Evolutionary conservation across 2,113 vertebrate genomes (phyloP), one percentile per base, ranked within the genome.

Genomic region (Nicator chloris): DNA sequence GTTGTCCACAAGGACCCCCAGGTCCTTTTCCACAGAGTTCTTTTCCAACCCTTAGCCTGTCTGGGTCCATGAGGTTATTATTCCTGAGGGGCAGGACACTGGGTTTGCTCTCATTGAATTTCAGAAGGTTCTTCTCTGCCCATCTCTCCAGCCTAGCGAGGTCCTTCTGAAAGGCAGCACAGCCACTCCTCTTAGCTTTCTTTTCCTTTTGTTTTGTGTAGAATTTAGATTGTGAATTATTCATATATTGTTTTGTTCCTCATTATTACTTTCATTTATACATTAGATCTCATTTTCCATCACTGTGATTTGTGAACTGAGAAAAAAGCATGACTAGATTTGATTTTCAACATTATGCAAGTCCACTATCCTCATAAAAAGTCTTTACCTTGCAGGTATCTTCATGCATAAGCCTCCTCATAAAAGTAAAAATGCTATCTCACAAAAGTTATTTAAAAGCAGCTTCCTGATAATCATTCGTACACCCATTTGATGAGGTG

Each of bases 211-310:
- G 2, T 31, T 93, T 20, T 69, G 7, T 53, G 17, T 21, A 53
- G 8, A 13, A 65, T 65, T 80, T 80, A 68, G 24, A 30, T 18
- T 26, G 31, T 60, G 45, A 86, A 83, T 66, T 26, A 69, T 72
- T 81, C 30, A 65, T 49, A 10, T 20, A 37, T 45, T 87, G 14
- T 15, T 75, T 66, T 88, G 20, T 45, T 94, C 70, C 23, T 80
- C 17, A n/a, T 82, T 84, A 56, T 31, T 71, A 28, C 78, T 91
- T 92, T 78, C 33, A 27, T 76, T 82, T 90, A 42, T 61, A 77
- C 3, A 18, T 82, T 92, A 82, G 14, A 26, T 80, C 20, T 30
- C 85, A 35, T 92, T 92, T 92, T 92, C 30, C 10, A 10, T 82
- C 42, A 39, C 42, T 65, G 3, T 57, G 20, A 60, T 93, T 85